Evolutionary conservation across 1,140 invertebrate species (phyloP).

Genomic region (Choristoneura fumiferana): DNA sequence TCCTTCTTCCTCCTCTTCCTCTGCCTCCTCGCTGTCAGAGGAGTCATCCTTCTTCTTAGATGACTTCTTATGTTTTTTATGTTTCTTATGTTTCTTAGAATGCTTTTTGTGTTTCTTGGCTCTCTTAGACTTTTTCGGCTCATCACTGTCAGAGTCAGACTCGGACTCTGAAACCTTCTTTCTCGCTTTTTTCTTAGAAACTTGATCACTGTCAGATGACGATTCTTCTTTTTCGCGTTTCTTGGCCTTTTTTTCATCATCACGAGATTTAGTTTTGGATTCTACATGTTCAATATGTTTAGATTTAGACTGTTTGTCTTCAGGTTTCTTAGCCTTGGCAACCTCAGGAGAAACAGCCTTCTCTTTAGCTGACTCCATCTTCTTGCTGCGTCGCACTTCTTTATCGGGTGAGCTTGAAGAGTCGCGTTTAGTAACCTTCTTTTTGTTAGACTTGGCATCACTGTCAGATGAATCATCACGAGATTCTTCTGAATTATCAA

Average conservation of each 20-base stretch:
- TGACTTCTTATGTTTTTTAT: conserved; percentile 81
- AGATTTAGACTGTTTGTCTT: conserved; percentile 53
- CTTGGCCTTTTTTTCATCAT: conserved; percentile 71
- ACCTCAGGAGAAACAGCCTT: conserved; percentile 54
- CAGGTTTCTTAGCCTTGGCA: conserved; percentile 46
- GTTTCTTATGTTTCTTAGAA: conserved; percentile 84
- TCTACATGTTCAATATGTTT: conserved; percentile 63
- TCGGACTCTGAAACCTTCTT: conserved; percentile 74
- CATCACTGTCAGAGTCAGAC: conserved; percentile 75
- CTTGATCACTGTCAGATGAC: conserved; percentile 82
- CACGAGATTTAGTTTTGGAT: conserved; percentile 50
- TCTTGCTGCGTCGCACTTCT: conserved; percentile 59
- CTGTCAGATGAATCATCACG: conserved; percentile 70
- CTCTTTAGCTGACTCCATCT: conserved; percentile 54
- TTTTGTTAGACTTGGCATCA: conserved; percentile 64
- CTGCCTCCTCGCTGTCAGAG: conserved; percentile 81
- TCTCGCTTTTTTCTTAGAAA: conserved; percentile 71
- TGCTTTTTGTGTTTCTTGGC: conserved; percentile 83
- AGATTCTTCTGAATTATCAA: conserved; percentile 70
- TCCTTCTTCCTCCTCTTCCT: conserved; percentile 83
- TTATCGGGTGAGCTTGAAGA: conserved; percentile 69
- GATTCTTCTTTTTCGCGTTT: conserved; percentile 82
- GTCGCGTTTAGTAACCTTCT: conserved; percentile 61
- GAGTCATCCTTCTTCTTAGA: conserved; percentile 83
- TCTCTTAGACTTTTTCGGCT: conserved; percentile 73